Evolutionary conservation across 2,797 vertebrate genomes (phyloP).

Genomic region (Pipistrellus nathusii): DNA sequence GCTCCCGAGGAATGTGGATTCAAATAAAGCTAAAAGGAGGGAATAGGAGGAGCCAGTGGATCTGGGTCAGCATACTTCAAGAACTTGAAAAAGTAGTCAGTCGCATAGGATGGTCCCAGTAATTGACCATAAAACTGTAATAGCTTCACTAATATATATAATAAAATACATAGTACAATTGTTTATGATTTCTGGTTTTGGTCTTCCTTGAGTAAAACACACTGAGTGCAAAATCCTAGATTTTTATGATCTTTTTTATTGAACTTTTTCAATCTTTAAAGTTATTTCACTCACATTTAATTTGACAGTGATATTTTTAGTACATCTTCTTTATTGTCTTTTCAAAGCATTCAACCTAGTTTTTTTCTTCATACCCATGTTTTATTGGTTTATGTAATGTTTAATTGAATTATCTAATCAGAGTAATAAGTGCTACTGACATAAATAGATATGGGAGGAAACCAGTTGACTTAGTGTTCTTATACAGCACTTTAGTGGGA

Average conservation of each 20-base stretch:
- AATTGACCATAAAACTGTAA: conserved; percentile 10
- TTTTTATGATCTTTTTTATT: conserved; percentile 54
- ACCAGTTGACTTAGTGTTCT: neutral
- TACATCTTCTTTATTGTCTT: conserved; percentile 41
- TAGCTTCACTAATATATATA: neutral
- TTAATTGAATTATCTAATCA: conserved; percentile 47
- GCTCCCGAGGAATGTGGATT: conserved; percentile 69
- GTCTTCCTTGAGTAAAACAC: conserved; percentile 55
- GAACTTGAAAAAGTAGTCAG: conserved; percentile 38
- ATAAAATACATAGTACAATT: neutral
- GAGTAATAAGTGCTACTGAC: conserved; percentile 16
- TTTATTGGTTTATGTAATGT: conserved; percentile 48
- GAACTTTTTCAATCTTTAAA: neutral
- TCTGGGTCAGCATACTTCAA: conserved; percentile 56
- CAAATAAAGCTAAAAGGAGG: conserved; percentile 51
- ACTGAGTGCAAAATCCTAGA: neutral
- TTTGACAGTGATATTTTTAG: conserved; percentile 41
- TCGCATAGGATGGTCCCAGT: neutral
- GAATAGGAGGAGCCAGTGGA: conserved; percentile 26
- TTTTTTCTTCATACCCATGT: conserved; percentile 21
- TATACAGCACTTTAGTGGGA: neutral
- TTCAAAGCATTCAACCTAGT: neutral
- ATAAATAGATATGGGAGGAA: conserved; percentile 54
- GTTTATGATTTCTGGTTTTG: conserved; percentile 55
- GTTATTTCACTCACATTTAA: conserved; percentile 14